Conservation (phyloP, 1,140 invertebrate genomes). For the Drosophila equinoxialis region DNA sequence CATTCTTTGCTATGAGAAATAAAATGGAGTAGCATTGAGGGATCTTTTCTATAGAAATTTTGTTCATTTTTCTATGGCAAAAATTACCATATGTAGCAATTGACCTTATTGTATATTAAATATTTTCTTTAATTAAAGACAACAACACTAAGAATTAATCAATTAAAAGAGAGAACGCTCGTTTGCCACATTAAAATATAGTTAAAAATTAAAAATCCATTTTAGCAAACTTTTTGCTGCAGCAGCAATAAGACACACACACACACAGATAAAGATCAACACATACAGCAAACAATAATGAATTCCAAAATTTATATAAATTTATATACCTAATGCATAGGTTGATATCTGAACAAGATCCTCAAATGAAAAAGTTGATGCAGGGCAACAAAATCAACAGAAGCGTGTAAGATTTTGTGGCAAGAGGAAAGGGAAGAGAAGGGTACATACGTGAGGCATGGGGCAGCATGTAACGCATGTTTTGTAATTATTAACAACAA, state of each 20-base stretch:
- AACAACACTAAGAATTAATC: slow-evolving; percentile 72
- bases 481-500: slow-evolving; percentile 67
- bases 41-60: slow-evolving; percentile 46
- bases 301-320: slow-evolving; percentile 5
- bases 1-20: background rate
- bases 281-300: background rate
- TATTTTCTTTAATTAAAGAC: slow-evolving; percentile 74
- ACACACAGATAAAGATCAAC: background rate
- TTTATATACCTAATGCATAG: background rate
- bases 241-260: slow-evolving; percentile 9
- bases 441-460: background rate
- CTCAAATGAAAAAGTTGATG: background rate
- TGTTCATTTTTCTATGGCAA: slow-evolving; percentile 42
- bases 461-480: slow-evolving; percentile 55
- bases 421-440: background rate
- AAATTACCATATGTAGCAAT: slow-evolving; percentile 76
- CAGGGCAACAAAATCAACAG: slow-evolving; percentile 1
- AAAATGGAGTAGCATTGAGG: background rate
- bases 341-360: slow-evolving; percentile 1
- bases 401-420: background rate
- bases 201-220: slow-evolving; percentile 80
- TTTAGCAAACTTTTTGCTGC: slow-evolving; percentile 40
- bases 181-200: slow-evolving; percentile 77
- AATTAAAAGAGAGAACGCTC: slow-evolving; percentile 70
- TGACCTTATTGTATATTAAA: slow-evolving; percentile 73